Base-by-base conservation (phyloP, 64 coral and sea anemone species). In the Dendrophyllia cribrosa region DNA sequence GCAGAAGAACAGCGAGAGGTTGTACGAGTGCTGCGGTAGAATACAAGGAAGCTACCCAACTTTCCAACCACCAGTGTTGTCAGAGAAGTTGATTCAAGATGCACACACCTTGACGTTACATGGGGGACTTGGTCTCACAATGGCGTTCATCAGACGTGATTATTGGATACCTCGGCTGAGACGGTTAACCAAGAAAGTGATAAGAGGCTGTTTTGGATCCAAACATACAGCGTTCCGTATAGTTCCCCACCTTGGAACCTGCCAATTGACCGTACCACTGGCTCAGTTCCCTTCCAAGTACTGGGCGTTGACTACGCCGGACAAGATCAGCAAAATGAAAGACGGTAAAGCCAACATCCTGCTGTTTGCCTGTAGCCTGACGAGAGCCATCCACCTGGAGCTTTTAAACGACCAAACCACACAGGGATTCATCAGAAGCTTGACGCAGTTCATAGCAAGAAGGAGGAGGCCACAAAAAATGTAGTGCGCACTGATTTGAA, bases 351-450 rank as follows among this genome's bases (percentile, higher is more conserved):
- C 89, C 62, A 88, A 91, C 65, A 91, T 95, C 24, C 61, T 95
- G 74, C 51, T 95, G 20, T 86, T 86, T 46, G 68, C 93, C 67
- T 95, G 88, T 63, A 87, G 88, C 20, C 43, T 95, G 19, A 91
- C 93, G 5, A 79, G 88, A 87, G 93, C 93, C 17, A 65, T 95
- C 10, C 82, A 91, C 58, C 79, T 95, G 12, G 88, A 95, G 63
- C 4, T 95, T 23, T 15, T 91, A 19, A 82, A 71, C n/a, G 77
- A 87, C 66, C 88, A 60, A n/a, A 79, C 77, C 21, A n/a, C 65
- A 3, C 63, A 86, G 15, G 79, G 88, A 61, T 83, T 89, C 51
- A 76, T 79, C 3, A 48, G 16, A 9, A 74, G 69, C 9, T 77
- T 95, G 0, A 84, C 85, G 50, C 43, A 16, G 3, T 71, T 90